Evolutionary conservation across 2,113 vertebrate genomes (phyloP), one percentile per base, ranked within the genome.

Genomic region (Colius striatus): DNA sequence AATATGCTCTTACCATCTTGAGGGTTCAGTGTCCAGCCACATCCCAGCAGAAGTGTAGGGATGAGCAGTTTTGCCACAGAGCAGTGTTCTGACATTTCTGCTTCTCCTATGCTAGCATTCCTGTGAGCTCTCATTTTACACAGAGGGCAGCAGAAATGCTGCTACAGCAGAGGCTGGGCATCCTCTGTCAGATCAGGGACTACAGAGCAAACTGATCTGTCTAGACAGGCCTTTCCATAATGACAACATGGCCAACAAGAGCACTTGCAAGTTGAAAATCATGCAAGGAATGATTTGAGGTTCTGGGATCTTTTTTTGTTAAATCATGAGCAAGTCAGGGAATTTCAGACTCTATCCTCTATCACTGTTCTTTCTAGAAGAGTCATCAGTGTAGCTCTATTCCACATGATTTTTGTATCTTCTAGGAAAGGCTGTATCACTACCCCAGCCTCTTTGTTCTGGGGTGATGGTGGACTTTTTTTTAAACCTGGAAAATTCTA

Each of bases 61-160:
- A 62, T 92, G 85, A 96, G 81, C 73, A 89, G 73, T 84, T 95
- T 95, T 93, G 86, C 20, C 36, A 67, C 61, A 90, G 81, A 93
- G 60, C 19, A 53, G 25, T 22, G 58, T 60, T 91, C 66, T 94
- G 73, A 77, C 36, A 68, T 93, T 93, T 96, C 92, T 92, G 71
- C 50, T 95, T 87, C 58, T 82, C 70, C 34, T 57, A 11, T 70
- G 94, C 87, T 96, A 88, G 87, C 86, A 82, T 95, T 94, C 73
- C 77, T 84, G 73, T 43, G 13, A 90, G 87, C 77, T 97, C 97
- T 98, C 95, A 22, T 90, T 92, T 98, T 98, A 98, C 98, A 94
- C 54, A 76, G 92, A 91, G 88, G 92, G 67, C 54, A 71, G 85
- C 89, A 96, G 94, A 94, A 96, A 94, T 83, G 63, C 89, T 95